phyloP scores from a whole-genome alignment of 2,113 vertebrate genomes.

The Passer domesticus region DNA sequence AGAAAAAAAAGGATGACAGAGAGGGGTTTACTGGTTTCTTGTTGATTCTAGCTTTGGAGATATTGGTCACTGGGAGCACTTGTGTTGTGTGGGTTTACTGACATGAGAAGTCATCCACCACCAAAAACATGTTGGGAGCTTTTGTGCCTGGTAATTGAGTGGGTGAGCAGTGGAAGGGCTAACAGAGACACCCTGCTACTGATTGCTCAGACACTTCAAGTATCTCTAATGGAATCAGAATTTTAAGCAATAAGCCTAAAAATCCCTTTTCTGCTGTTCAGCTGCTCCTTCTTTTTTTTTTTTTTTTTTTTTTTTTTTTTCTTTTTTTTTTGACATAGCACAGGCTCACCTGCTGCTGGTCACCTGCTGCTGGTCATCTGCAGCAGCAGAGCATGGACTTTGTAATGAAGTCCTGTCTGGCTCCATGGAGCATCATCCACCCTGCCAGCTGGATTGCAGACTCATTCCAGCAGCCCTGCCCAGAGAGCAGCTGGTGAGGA shows the following conservation, averaged over 20 bases:
- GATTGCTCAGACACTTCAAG: neutral
- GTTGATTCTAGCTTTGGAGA: neutral
- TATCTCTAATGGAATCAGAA: neutral
- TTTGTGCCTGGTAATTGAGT: neutral
- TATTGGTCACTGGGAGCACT: neutral
- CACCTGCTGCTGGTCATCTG: neutral
- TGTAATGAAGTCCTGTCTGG: accelerated
- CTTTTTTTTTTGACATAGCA: neutral
- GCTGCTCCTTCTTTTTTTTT: neutral
- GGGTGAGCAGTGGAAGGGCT: neutral
- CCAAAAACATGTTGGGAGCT: neutral
- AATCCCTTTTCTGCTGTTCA: neutral
- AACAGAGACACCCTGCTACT: neutral
- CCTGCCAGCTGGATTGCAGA: neutral
- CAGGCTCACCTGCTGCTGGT: neutral
- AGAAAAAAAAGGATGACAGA: neutral
- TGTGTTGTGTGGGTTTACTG: neutral
- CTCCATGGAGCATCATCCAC: neutral
- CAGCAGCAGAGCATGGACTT: neutral
- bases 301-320: neutral
- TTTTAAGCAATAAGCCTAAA: neutral
- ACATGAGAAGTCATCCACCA: neutral
- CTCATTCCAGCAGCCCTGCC: neutral
- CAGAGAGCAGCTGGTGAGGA: neutral
- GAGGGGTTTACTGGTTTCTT: neutral